phyloP scores from a whole-genome alignment of 1,140 invertebrate genomes.

The Pemphigus obesinymphae region DNA sequence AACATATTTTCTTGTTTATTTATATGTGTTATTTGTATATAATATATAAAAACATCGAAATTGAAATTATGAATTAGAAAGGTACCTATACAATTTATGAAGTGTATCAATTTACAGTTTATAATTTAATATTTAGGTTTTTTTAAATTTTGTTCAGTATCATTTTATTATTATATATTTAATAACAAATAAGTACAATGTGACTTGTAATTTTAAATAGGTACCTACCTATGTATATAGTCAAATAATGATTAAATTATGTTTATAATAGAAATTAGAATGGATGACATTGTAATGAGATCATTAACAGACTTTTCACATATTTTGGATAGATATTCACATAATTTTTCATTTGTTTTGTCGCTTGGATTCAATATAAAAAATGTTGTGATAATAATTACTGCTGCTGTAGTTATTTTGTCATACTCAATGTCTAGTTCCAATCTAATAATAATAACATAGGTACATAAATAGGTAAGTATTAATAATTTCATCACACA shows the following conservation, averaged over 20 bases:
- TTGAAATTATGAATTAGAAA: too few relatives aligned
- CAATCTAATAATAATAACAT: not conserved
- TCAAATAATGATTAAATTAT: not conserved
- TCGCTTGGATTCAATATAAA: not conserved
- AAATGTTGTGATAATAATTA: conserved; percentile 1
- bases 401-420: conserved; percentile 19
- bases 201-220: too few relatives aligned
- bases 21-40: too few relatives aligned
- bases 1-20: too few relatives aligned
- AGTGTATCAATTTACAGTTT: not conserved
- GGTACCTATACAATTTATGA: not conserved
- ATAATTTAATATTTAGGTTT: not conserved
- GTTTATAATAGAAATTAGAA: not conserved
- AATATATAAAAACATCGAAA: too few relatives aligned
- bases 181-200: not conserved
- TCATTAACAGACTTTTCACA: conserved; percentile 1
- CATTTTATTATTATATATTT: too few relatives aligned
- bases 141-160: too few relatives aligned
- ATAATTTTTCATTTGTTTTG: not conserved
- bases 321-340: not conserved
- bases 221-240: not conserved
- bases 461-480: too few relatives aligned
- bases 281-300: not conserved
- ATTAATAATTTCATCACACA: not conserved
- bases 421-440: not conserved